A percentile compares a stretch with the other conserved stretches of the same genome.
Conservation (phyloP, 92 coral and sea anemone species). For the Anthopleura xanthogrammica region DNA sequence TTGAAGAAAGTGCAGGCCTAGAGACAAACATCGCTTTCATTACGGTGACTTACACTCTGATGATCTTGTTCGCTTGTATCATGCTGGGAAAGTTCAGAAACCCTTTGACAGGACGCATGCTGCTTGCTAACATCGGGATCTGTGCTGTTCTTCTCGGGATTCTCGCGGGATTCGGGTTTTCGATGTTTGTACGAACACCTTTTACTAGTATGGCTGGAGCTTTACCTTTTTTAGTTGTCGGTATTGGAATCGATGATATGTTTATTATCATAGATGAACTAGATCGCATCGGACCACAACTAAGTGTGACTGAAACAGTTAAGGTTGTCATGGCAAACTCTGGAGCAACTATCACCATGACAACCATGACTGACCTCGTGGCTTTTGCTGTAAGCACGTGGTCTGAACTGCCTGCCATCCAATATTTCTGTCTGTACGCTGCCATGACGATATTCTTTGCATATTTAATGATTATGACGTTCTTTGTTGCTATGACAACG, state of each 20-base stretch:
- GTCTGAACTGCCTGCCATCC: conserved; percentile 69
- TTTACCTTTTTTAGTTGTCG: conserved; percentile 70
- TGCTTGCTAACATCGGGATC: conserved; percentile 60
- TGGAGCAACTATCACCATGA: conserved; percentile 93
- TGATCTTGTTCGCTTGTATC: conserved; percentile 64
- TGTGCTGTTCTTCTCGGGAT: conserved; percentile 74
- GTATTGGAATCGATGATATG: conserved; percentile 79
- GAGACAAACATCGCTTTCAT: too few relatives aligned
- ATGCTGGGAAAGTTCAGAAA: conserved; percentile 63
- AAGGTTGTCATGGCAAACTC: conserved; percentile 64
- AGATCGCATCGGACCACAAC: conserved; percentile 50
- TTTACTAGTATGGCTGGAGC: conserved; percentile 75
- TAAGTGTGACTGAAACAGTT: conserved; percentile 48
- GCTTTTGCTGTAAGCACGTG: conserved; percentile 87
- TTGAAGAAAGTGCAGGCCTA: conserved; percentile 50
- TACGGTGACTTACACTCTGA: conserved; percentile 31
- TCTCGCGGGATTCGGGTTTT: conserved; percentile 66
- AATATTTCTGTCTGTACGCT: conserved; percentile 68
- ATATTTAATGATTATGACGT: conserved; percentile 57
- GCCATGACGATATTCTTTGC: conserved; percentile 56
- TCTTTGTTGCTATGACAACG: conserved; percentile 63
- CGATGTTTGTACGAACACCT: conserved; percentile 51
- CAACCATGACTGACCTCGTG: conserved; percentile 80
- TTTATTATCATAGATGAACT: conserved; percentile 80
- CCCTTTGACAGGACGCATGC: conserved; percentile 60